A percentile compares a stretch with the other conserved stretches of the same genome.
Conservation (phyloP, 2,113 vertebrate species). For the Pandion haliaetus region DNA sequence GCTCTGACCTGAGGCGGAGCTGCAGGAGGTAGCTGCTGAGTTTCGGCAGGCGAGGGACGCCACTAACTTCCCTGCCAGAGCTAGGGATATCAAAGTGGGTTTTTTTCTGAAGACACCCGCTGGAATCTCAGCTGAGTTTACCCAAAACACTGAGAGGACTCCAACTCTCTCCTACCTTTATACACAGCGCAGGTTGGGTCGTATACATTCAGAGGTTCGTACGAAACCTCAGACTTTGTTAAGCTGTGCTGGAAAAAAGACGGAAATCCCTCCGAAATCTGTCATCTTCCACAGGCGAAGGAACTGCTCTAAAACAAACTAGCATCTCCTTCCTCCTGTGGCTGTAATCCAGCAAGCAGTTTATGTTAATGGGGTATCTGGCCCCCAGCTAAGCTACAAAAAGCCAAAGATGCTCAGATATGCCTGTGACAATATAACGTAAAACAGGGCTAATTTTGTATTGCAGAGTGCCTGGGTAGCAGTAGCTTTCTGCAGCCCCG, state of each 20-base stretch:
- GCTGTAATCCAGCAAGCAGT: not conserved
- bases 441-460: not conserved
- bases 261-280: not conserved
- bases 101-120: not conserved
- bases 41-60: not conserved
- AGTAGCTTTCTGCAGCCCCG: not conserved
- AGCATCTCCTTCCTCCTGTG: not conserved
- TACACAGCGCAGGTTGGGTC: not conserved
- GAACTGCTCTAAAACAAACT: conserved; percentile 10
- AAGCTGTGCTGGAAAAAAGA: not conserved
- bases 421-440: not conserved
- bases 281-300: conserved; percentile 24
- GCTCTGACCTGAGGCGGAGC: not conserved
- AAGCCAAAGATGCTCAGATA: not conserved
- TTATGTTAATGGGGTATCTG: not conserved
- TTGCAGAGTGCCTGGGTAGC: not conserved
- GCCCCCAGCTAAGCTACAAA: not conserved
- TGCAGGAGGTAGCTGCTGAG: not conserved
- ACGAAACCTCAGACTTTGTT: not conserved
- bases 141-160: not conserved
- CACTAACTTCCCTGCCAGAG: not conserved
- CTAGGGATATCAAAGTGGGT: not conserved
- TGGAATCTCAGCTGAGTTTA: not conserved
- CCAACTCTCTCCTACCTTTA: not conserved
- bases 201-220: not conserved